Evolutionary conservation across 23 tunicate species (phyloP).

Genomic region (Styela clava): DNA sequence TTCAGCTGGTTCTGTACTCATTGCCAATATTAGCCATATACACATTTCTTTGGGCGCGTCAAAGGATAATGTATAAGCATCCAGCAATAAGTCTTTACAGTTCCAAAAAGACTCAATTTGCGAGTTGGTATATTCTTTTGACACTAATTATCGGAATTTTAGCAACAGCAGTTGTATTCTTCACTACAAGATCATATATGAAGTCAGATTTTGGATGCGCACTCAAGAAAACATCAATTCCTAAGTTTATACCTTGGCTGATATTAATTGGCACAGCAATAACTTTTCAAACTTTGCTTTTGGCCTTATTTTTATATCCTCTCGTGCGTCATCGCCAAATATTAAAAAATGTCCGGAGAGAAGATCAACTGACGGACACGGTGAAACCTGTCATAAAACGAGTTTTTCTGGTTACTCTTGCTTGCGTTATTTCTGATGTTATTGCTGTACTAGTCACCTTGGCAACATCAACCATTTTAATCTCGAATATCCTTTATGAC

Average conservation of each 20-base stretch:
- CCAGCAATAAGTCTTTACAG: not conserved
- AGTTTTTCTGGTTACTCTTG: not conserved
- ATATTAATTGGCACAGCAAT: not conserved
- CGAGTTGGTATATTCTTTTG: not conserved
- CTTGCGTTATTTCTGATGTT: conserved; percentile 16
- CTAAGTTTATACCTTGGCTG: conserved; percentile 6
- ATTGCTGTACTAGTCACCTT: conserved; percentile 17
- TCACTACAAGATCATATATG: not conserved
- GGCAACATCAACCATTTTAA: not conserved
- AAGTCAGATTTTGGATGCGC: conserved; percentile 10
- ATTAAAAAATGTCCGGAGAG: not conserved
- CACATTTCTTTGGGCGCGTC: conserved; percentile 1
- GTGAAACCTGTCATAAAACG: not conserved
- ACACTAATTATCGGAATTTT: not conserved
- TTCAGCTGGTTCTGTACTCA: conserved; percentile 5
- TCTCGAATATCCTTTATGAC: conserved; percentile 16
- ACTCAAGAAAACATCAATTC: not conserved
- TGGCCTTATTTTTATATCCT: not conserved
- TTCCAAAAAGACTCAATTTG: not conserved
- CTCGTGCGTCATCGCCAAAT: not conserved
- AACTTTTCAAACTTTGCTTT: not conserved
- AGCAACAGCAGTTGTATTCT: not conserved
- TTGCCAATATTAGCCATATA: not conserved
- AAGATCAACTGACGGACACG: not conserved
- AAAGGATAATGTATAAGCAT: conserved; percentile 11